Evolutionary conservation across 2,113 vertebrate genomes (phyloP).

Genomic region (Melanerpes formicivorus): DNA sequence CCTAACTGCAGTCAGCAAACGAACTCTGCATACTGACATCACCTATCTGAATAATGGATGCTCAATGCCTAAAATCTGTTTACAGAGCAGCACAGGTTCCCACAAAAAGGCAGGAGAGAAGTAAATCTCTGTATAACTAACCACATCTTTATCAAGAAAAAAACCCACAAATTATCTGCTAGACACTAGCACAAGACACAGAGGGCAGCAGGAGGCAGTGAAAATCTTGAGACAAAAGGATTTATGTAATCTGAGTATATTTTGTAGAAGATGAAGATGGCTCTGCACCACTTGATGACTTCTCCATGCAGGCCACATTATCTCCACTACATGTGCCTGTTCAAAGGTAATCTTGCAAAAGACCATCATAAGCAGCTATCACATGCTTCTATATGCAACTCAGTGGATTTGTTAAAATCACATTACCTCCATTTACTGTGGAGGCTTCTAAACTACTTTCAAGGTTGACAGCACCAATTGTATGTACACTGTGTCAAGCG

Average conservation of each 20-base stretch:
- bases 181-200: neutral
- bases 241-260: neutral
- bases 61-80: neutral
- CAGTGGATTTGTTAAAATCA: neutral
- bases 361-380: neutral
- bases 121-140: neutral
- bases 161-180: neutral
- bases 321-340: neutral
- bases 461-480: neutral
- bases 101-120: neutral
- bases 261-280: neutral
- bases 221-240: neutral
- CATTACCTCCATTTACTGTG: neutral
- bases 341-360: neutral
- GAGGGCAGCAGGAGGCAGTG: neutral
- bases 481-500: neutral
- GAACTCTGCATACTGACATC: neutral
- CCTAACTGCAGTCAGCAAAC: neutral
- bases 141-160: neutral
- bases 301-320: neutral
- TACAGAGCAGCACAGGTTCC: neutral
- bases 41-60: conserved; percentile 12
- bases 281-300: neutral
- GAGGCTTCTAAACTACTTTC: neutral
- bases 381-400: neutral